Base-by-base conservation (phyloP, 2,888 invertebrate species). In the Exephanes ischioxanthus region DNA sequence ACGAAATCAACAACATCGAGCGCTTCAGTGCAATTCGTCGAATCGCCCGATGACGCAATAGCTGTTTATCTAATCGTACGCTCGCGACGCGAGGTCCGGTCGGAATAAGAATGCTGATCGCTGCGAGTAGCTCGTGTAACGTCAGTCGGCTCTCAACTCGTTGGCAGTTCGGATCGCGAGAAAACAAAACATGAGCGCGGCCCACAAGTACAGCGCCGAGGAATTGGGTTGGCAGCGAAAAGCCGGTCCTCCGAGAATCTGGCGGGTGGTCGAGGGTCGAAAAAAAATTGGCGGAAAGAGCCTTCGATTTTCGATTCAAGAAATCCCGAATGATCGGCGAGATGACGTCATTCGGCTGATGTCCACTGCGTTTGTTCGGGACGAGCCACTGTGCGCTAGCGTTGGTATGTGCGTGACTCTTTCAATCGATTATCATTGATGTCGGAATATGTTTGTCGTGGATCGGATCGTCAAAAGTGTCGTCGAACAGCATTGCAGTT, bases 281-380 rank as follows among this genome's bases (percentile, higher is more conserved):
- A 87, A 85, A 48, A 86, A 78, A 22, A 72, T 71, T 11, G 81
- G 90, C 26, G 88, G 87, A 11, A 87, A 87, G 14, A 70, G 86
- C 5, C 81, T 89, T 9, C 91, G 87, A 78, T 91, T 91, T 80
- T 85, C 85, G 4, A 91, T 93, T 61, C 91, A 92, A 80, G 91
- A 92, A 41, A 87, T 93, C 79, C 92, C 93, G 0, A 88, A 90
- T 78, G 91, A 92, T 61, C 88, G 92, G 53, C 88, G 87, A 37
- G 86, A 90, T 1, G 93, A 93, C 2, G 90, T 87, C 0, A 0
- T 89, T 14, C 88, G 92, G 41, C 87, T 89, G 11, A 90, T 93
- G 90, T 83, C 77, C 22, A 86, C 48, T 0, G 79, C 87, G 66
- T 92, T 92, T 63, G 45, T 91, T 9, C 80, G 53, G 1, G 92